A percentile compares a stretch with the other conserved stretches of the same genome.
phyloP scores from a whole-genome alignment of 2,797 vertebrate species.

The Diplodus sargus region DNA sequence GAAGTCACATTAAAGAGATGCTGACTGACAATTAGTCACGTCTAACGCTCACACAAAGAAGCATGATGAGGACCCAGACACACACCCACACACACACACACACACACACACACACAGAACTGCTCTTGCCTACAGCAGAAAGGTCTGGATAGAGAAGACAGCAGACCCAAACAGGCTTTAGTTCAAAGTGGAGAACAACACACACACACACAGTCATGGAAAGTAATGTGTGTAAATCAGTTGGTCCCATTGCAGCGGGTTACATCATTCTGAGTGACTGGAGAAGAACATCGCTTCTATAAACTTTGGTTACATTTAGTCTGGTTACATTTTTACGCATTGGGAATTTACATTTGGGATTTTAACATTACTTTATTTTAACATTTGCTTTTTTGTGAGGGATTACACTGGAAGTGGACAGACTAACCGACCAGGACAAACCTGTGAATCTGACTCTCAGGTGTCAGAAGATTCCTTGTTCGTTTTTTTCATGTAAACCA shows the following conservation, averaged over 20 bases:
- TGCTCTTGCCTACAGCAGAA: slow-evolving; percentile 30
- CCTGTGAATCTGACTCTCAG: not conserved
- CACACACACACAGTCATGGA: slow-evolving; percentile 29
- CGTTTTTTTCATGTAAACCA: not conserved
- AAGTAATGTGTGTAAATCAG: slow-evolving; percentile 44
- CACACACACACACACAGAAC: not conserved
- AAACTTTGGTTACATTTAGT: slow-evolving; percentile 3
- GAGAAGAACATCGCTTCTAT: slow-evolving; percentile 32
- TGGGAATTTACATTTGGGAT: not conserved
- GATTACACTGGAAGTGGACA: too few species aligned
- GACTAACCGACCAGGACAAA: not conserved
- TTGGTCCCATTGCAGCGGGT: slow-evolving; percentile 49
- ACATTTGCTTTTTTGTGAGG: not conserved
- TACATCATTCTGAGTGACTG: slow-evolving; percentile 59
- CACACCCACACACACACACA: not conserved
- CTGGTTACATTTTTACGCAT: slow-evolving; percentile 1
- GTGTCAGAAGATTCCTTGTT: not conserved
- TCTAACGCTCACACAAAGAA: not conserved
- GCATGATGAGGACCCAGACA: not conserved
- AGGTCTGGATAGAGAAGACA: slow-evolving; percentile 40
- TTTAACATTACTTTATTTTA: not conserved
- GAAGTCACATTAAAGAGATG: not conserved
- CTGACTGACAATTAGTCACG: slow-evolving; percentile 4
- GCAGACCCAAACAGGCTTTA: slow-evolving; percentile 19
- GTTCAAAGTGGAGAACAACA: slow-evolving; percentile 44